Percentiles rank a stretch among this genome's conserved stretches.
These are phyloP conservation scores for Lethenteron reissneri DNA, from an alignment of 2,113 vertebrate species.

Conservation along the genomic window DNA sequence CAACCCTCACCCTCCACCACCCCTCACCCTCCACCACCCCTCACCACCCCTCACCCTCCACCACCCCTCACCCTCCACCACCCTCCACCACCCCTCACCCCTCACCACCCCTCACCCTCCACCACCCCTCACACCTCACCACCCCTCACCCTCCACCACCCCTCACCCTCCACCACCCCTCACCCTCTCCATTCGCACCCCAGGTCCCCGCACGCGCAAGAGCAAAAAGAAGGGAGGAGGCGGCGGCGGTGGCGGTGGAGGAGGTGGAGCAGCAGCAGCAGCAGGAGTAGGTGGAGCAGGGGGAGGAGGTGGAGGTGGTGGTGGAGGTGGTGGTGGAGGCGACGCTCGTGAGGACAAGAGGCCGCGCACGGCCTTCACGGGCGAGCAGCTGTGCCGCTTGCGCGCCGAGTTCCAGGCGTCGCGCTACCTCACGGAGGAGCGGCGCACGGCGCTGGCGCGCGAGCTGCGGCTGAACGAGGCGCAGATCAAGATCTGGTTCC, in stretches of 20 bases:
- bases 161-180: conserved; percentile 10
- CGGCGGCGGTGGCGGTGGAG: too few relatives aligned
- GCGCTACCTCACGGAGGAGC: conserved; percentile 68
- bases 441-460: conserved; percentile 54
- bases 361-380: conserved; percentile 64
- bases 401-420: conserved; percentile 68
- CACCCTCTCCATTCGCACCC: conserved; percentile 13
- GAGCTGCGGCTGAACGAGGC: conserved; percentile 72
- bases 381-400: conserved; percentile 67
- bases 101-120: neutral
- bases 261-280: too few relatives aligned
- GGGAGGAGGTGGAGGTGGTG: too few relatives aligned
- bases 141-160: conserved; percentile 1
- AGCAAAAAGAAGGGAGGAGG: conserved; percentile 66
- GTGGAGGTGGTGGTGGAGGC: neutral
- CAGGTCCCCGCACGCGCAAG: conserved; percentile 91
- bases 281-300: too few relatives aligned
- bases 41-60: neutral
- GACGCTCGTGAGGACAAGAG: conserved; percentile 44
- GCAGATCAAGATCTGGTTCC: conserved; percentile 80
- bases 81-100: neutral
- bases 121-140: neutral
- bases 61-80: neutral
- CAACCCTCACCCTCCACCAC: neutral
- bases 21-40: neutral